Percentiles rank a stretch among this genome's conserved stretches.
Conservation (phyloP, 30 jellyfish, hydroid and myxozoan species). For the Cassiopea xamachana region DNA sequence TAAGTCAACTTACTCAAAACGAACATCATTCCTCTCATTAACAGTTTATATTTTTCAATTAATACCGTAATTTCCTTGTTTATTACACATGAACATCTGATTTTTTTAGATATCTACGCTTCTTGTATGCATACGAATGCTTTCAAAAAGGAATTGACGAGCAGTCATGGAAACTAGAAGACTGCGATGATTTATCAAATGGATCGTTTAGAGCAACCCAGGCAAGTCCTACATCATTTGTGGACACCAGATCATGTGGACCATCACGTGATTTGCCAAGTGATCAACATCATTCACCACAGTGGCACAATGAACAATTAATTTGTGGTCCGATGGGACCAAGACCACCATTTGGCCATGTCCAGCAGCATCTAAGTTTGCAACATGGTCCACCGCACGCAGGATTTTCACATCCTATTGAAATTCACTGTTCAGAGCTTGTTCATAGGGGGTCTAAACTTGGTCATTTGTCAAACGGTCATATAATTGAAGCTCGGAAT, state of each 20-base stretch:
- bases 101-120: constrained; percentile 50
- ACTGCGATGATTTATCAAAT: constrained; percentile 62
- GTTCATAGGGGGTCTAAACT: constrained; percentile 47
- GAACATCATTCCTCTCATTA: too few species aligned
- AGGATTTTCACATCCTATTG: constrained; percentile 48
- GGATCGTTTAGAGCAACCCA: constrained; percentile 71
- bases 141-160: constrained; percentile 72
- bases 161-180: constrained; percentile 71
- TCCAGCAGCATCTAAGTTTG: constrained; percentile 35
- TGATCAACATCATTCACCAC: constrained; percentile 67
- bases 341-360: constrained; percentile 54
- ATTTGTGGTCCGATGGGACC: constrained; percentile 60
- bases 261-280: constrained; percentile 61
- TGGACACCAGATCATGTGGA: constrained; percentile 45
- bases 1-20: too few species aligned
- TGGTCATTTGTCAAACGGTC: constrained; percentile 51
- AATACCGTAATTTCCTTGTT: too few species aligned
- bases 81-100: not conserved
- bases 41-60: too few species aligned
- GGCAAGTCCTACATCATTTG: constrained; percentile 67
- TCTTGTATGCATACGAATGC: constrained; percentile 77
- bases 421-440: constrained; percentile 51
- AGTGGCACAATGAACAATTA: constrained; percentile 59
- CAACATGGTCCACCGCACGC: constrained; percentile 63
- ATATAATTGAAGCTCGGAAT: constrained; percentile 26